A percentile compares a stretch with the other conserved stretches of the same genome.
Conservation (phyloP, 1,140 invertebrate species). For the Scaptomyza montana region DNA sequence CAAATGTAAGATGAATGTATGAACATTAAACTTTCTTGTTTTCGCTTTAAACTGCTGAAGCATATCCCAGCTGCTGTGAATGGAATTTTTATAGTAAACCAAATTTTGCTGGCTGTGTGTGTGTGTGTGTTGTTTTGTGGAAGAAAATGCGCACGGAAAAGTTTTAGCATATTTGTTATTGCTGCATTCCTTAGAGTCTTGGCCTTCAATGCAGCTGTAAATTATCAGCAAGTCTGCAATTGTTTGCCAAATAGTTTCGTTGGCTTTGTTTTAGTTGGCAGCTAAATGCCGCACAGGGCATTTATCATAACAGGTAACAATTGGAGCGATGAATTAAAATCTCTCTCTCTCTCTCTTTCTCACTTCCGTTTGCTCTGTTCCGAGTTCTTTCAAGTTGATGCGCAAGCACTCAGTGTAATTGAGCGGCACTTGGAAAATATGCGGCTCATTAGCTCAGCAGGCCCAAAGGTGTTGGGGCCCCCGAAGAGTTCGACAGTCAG, state of each 20-base stretch:
- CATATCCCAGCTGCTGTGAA: background rate
- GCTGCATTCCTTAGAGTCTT: constrained; percentile 11
- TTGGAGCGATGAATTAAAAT: background rate
- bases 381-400: constrained; percentile 18
- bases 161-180: constrained; percentile 42
- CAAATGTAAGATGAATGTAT: background rate
- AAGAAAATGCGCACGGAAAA: constrained; percentile 14
- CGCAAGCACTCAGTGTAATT: constrained; percentile 76
- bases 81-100: background rate
- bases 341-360: background rate
- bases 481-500: constrained; percentile 27
- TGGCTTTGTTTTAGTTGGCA: constrained; percentile 20
- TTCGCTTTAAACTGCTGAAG: constrained; percentile 1
- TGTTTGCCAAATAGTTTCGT: constrained; percentile 52
- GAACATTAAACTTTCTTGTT: background rate
- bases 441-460: constrained; percentile 71
- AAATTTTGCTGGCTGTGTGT: constrained; percentile 18
- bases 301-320: constrained; percentile 42
- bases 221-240: constrained; percentile 36
- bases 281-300: constrained; percentile 42
- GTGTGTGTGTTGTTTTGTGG: background rate
- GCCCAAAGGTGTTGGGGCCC: constrained; percentile 30
- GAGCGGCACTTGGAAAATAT: constrained; percentile 76
- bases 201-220: constrained; percentile 44
- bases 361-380: background rate